Conservation (phyloP, 1,140 invertebrate species). For the Drosophila tsacasi region DNA sequence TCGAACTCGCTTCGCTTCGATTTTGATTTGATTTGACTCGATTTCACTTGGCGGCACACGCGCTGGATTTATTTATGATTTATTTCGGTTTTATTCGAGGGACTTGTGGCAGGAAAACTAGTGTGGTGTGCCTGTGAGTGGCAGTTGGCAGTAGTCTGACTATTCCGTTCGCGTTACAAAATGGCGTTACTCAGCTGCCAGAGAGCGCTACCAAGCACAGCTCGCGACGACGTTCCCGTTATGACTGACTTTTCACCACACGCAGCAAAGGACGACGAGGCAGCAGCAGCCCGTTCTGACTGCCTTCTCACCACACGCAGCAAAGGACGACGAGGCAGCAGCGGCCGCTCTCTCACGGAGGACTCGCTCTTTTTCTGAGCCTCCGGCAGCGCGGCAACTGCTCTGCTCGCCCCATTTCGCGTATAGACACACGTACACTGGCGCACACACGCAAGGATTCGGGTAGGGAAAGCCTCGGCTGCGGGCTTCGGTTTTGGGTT, state of each 20-base stretch:
- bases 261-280: constrained; percentile 16
- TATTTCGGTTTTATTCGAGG: constrained; percentile 34
- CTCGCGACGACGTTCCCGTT: constrained; percentile 85
- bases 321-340: constrained; percentile 24
- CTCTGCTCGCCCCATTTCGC: constrained; percentile 63
- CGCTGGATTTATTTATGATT: constrained; percentile 29
- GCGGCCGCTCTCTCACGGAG: constrained; percentile 6
- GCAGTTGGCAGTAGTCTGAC: constrained; percentile 31
- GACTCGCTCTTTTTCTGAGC: constrained; percentile 22
- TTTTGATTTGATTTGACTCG: constrained; percentile 29
- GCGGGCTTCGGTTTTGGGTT: constrained; percentile 8
- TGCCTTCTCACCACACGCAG: constrained; percentile 78
- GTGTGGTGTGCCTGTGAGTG: constrained; percentile 23
- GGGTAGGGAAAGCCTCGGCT: constrained; percentile 26
- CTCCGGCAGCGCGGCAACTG: constrained; percentile 34
- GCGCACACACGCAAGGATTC: background rate
- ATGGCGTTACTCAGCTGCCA: constrained; percentile 54
- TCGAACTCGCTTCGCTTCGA: constrained; percentile 16
- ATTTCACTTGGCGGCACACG: constrained; percentile 47
- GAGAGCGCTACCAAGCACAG: constrained; percentile 76
- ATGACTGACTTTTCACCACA: constrained; percentile 85
- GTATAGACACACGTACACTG: constrained; percentile 49
- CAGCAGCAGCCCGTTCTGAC: constrained; percentile 77
- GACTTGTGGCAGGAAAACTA: constrained; percentile 41
- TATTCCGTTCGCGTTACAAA: constrained; percentile 65